Conservation (phyloP, 2,888 invertebrate genomes). For the Orthonychiurus folsomi region DNA sequence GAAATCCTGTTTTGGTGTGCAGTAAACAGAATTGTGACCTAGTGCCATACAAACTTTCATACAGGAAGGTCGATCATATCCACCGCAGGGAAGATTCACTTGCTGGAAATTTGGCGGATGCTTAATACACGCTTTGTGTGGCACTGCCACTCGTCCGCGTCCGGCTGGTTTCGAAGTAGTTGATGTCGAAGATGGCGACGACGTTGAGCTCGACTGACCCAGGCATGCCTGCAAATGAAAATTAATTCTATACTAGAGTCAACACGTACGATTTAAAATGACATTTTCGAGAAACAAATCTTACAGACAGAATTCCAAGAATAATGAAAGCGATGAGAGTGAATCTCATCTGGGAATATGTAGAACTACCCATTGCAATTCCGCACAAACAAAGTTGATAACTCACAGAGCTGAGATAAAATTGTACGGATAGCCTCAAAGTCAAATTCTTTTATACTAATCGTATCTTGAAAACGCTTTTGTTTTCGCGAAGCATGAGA, state of each 20-base stretch:
- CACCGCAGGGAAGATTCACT: slow-evolving; percentile 33
- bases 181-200: not conserved
- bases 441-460: too few species aligned
- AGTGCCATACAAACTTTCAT: slow-evolving; percentile 31
- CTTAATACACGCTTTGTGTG: slow-evolving; percentile 26
- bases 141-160: not conserved
- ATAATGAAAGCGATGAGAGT: too few species aligned
- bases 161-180: not conserved
- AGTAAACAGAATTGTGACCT: slow-evolving; percentile 31
- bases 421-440: too few species aligned
- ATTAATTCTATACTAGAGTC: too few species aligned
- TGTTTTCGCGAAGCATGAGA: too few species aligned
- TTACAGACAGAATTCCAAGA: too few species aligned
- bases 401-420: too few species aligned
- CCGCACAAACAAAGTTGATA: too few species aligned
- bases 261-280: not conserved
- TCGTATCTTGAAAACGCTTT: too few species aligned
- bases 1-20: slow-evolving; percentile 30
- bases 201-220: not conserved
- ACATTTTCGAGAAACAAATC: not conserved
- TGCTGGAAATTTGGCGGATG: slow-evolving; percentile 36
- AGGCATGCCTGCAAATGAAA: not conserved
- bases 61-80: slow-evolving; percentile 32
- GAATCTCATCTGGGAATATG: too few species aligned
- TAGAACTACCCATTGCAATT: too few species aligned